phyloP scores from a whole-genome alignment of 1,140 invertebrate genomes.

The Meloidogyne floridensis region DNA sequence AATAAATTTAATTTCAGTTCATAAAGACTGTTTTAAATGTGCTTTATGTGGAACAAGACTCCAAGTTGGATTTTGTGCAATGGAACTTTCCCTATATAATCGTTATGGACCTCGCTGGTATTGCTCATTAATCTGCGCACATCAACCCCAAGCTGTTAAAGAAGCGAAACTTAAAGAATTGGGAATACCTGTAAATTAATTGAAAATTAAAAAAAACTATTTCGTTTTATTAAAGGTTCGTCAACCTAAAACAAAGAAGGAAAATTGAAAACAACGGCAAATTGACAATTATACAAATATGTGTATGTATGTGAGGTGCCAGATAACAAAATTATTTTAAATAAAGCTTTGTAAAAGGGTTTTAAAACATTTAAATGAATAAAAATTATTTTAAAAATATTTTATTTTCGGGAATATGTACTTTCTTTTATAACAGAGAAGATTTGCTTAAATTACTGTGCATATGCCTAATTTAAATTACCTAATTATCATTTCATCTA shows the following conservation, averaged over 20 bases:
- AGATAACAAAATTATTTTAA: no score
- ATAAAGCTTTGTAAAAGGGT: no score
- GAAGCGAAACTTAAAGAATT: constrained; percentile 34
- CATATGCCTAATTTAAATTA: no score
- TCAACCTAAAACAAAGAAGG: constrained; percentile 6
- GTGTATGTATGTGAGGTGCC: no score
- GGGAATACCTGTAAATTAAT: constrained; percentile 27
- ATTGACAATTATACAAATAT: background rate
- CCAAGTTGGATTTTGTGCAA: constrained; percentile 31
- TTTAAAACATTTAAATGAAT: no score
- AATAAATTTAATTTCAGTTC: constrained; percentile 26
- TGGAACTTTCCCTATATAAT: constrained; percentile 30
- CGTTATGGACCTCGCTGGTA: constrained; percentile 32
- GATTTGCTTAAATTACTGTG: no score
- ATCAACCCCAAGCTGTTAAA: constrained; percentile 19
- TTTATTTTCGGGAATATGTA: no score
- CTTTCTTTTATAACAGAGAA: no score
- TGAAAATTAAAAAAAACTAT: constrained; percentile 13
- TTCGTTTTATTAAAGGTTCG: background rate
- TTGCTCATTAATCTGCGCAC: constrained; percentile 33
- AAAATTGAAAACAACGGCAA: background rate
- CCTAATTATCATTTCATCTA: no score
- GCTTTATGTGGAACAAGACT: constrained; percentile 29
- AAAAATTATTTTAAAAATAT: no score
- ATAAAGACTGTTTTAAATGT: constrained; percentile 37